Evolutionary conservation across 2,113 vertebrate species (phyloP).

Genomic region (Gymnocephalus cernua): DNA sequence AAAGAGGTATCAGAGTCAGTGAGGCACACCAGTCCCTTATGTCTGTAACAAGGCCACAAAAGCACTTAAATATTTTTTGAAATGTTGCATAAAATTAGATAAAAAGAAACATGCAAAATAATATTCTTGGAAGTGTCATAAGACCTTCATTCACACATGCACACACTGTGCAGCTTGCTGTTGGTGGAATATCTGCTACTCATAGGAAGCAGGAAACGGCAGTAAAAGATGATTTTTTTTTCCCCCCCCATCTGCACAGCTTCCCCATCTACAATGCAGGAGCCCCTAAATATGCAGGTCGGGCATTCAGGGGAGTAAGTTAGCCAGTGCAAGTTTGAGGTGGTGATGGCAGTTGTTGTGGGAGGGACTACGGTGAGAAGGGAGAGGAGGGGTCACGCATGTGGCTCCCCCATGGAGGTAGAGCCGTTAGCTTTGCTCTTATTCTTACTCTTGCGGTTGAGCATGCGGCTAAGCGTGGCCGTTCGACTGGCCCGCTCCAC

Average conservation of each 20-base stretch:
- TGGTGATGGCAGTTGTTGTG: conserved; percentile 45
- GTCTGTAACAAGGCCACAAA: conserved; percentile 66
- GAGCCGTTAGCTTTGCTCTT: conserved; percentile 87
- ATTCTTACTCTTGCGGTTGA: conserved; percentile 89
- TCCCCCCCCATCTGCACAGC: conserved; percentile 32
- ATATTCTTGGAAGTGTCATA: conserved; percentile 44
- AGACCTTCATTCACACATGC: conserved; percentile 48
- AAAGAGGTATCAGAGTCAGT: conserved; percentile 3
- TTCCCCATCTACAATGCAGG: conserved; percentile 45
- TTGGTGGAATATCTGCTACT: conserved; percentile 36
- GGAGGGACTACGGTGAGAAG: conserved; percentile 32
- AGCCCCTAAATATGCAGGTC: conserved; percentile 24
- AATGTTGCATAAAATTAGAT: conserved; percentile 56
- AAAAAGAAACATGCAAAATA: conserved; percentile 58
- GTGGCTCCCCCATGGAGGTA: conserved; percentile 69
- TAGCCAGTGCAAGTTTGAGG: conserved; percentile 51
- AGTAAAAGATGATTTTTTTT: conserved; percentile 26
- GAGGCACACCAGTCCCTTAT: conserved; percentile 44
- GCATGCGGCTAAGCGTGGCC: conserved; percentile 87
- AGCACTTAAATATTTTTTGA: conserved; percentile 62
- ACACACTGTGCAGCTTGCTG: conserved; percentile 17
- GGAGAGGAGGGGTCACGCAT: conserved; percentile 56
- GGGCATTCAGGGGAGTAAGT: conserved; percentile 10
- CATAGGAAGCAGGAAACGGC: conserved; percentile 29
- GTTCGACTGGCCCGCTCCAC: conserved; percentile 88